These are phyloP conservation scores for Phasia obesa DNA, from an alignment of 2,888 invertebrate genomes.

Conservation along the genomic window DNA sequence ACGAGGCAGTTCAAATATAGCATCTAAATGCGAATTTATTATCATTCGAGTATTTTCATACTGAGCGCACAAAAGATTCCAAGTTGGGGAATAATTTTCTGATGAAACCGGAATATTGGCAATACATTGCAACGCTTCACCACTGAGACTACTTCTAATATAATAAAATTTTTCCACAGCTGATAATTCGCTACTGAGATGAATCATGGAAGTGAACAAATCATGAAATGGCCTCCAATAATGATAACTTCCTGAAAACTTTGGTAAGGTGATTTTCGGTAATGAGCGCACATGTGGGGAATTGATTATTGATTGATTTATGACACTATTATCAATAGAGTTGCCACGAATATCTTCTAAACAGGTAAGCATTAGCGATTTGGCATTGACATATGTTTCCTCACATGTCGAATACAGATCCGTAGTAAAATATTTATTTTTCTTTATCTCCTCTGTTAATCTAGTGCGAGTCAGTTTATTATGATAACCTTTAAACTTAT, in stretches of 20 bases:
- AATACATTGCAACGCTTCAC: slow-evolving; percentile 14
- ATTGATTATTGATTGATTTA: not conserved
- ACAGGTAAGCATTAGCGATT: slow-evolving; percentile 15
- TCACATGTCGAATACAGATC: slow-evolving; percentile 4
- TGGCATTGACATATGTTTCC: slow-evolving; percentile 23
- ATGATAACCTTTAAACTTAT: too few relatives aligned
- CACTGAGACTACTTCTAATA: slow-evolving; percentile 20
- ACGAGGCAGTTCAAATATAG: slow-evolving; percentile 24
- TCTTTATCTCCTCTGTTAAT: too few relatives aligned
- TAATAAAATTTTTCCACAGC: too few relatives aligned
- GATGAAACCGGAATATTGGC: slow-evolving; percentile 21
- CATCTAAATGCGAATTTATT: slow-evolving; percentile 30
- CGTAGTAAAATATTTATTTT: too few relatives aligned
- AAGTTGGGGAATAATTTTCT: slow-evolving; percentile 30
- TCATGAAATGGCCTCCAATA: slow-evolving; percentile 46
- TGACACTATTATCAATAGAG: not conserved
- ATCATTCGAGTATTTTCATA: slow-evolving; percentile 41
- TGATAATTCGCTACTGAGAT: slow-evolving; percentile 12
- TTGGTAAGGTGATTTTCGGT: slow-evolving; percentile 36
- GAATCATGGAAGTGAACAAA: slow-evolving; percentile 30
- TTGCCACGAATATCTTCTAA: slow-evolving; percentile 19
- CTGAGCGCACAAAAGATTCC: slow-evolving; percentile 32
- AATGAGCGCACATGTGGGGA: slow-evolving; percentile 27
- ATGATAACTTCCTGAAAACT: slow-evolving; percentile 43
- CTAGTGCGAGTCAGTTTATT: too few relatives aligned